Evolutionary conservation across 2,797 vertebrate species (phyloP).

Genomic region (Catamblyrhynchus diadema): DNA sequence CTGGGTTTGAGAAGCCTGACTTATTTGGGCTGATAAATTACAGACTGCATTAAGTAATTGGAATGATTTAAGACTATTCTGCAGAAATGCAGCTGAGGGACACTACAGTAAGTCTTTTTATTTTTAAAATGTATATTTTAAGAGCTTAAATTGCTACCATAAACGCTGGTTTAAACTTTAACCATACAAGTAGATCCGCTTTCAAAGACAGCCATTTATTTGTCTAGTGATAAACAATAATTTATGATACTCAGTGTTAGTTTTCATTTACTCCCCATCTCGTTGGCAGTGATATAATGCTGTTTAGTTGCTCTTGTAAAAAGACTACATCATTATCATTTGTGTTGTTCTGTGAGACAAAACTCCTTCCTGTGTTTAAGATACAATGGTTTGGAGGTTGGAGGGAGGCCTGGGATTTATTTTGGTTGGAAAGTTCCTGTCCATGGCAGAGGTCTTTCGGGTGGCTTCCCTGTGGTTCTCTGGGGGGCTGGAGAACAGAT

Average conservation of each 20-base stretch:
- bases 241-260: slow-evolving; percentile 42
- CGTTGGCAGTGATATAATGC: slow-evolving; percentile 30
- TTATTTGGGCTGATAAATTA: slow-evolving; percentile 68
- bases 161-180: slow-evolving; percentile 67
- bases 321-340: slow-evolving; percentile 31
- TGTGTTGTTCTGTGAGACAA: slow-evolving; percentile 25
- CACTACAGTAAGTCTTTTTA: slow-evolving; percentile 51
- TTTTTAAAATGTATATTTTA: slow-evolving; percentile 64
- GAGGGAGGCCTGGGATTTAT: not conserved
- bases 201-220: slow-evolving; percentile 56
- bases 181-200: slow-evolving; percentile 8
- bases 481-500: not conserved
- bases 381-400: slow-evolving; percentile 21
- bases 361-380: slow-evolving; percentile 52
- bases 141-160: slow-evolving; percentile 56
- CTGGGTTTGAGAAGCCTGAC: slow-evolving; percentile 32
- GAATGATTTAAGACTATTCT: slow-evolving; percentile 51
- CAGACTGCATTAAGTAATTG: slow-evolving; percentile 65
- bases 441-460: not conserved
- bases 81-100: slow-evolving; percentile 52
- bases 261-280: slow-evolving; percentile 47
- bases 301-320: slow-evolving; percentile 26
- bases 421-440: not conserved
- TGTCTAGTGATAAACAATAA: slow-evolving; percentile 67
- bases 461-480: not conserved